These are phyloP conservation scores for Tribolium freemani DNA, from an alignment of 2,888 invertebrate species.

Conservation along the genomic window DNA sequence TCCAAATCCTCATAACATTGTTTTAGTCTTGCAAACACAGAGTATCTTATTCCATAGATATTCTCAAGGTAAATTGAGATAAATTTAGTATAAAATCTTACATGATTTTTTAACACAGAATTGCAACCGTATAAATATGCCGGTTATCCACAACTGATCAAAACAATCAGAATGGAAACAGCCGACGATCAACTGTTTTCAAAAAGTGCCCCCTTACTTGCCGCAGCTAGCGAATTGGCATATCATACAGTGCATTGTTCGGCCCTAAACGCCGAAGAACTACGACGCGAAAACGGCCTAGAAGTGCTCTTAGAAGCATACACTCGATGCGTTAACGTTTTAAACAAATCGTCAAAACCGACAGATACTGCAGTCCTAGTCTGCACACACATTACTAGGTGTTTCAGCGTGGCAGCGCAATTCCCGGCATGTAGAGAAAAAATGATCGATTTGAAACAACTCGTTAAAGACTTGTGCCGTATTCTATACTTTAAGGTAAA, in stretches of 20 bases:
- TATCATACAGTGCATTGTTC: constrained; percentile 98
- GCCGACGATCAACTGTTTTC: constrained; percentile 94
- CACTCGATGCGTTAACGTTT: constrained; percentile 92
- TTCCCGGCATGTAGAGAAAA: constrained; percentile 92
- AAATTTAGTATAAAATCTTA: background rate
- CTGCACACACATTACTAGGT: constrained; percentile 90
- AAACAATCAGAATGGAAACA: constrained; percentile 94
- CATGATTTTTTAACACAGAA: constrained; percentile 69
- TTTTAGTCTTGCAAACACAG: constrained; percentile 91
- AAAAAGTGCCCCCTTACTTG: constrained; percentile 84
- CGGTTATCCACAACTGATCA: constrained; percentile 96
- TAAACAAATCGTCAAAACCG: constrained; percentile 83
- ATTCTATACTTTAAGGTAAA: constrained; percentile 87
- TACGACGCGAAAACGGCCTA: constrained; percentile 93
- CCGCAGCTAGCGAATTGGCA: constrained; percentile 94
- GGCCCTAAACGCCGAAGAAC: constrained; percentile 96
- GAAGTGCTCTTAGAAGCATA: constrained; percentile 92
- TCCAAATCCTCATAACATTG: constrained; percentile 95
- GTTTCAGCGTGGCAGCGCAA: constrained; percentile 95
- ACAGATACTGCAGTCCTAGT: constrained; percentile 90
- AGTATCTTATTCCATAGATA: constrained; percentile 95
- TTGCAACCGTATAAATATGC: constrained; percentile 98
- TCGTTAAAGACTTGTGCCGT: constrained; percentile 88
- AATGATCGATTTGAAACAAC: constrained; percentile 88
- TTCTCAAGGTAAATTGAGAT: constrained; percentile 76